phyloP scores from a whole-genome alignment of 1,140 invertebrate genomes.

The Sycophaga agraensis region DNA sequence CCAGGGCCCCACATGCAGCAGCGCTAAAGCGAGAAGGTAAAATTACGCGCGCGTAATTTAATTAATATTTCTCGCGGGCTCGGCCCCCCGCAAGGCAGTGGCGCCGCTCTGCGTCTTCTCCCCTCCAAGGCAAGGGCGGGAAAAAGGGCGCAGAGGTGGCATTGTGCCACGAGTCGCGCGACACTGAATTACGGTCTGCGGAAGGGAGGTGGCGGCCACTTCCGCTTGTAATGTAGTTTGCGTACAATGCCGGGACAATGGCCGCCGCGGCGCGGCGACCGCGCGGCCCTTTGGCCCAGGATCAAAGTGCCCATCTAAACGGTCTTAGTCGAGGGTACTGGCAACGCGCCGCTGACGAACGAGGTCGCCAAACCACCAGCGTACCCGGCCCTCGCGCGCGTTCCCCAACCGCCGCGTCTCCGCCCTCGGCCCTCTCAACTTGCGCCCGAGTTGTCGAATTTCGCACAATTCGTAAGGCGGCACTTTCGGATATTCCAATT shows the following conservation, averaged over 20 bases:
- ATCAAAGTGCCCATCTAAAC: conserved; percentile 50
- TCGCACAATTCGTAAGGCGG: no score
- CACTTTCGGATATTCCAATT: no score
- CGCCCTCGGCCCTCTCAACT: no score
- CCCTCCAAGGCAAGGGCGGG: background rate
- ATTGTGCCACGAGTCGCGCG: conserved; percentile 46
- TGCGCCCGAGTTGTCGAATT: no score
- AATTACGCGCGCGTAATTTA: background rate
- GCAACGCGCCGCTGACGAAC: no score
- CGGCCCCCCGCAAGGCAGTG: no score
- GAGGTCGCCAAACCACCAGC: no score
- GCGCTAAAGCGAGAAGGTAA: background rate
- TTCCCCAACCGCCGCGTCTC: no score
- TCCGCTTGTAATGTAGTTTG: conserved; percentile 59
- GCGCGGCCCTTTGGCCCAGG: conserved; percentile 37
- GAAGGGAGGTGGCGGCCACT: conserved; percentile 54
- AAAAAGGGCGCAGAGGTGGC: conserved; percentile 14
- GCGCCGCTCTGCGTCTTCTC: background rate
- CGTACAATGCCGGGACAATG: conserved; percentile 54
- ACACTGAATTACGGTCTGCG: conserved; percentile 56
- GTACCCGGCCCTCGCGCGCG: no score
- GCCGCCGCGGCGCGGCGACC: conserved; percentile 34
- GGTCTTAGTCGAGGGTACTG: no score
- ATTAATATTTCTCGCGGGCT: background rate
- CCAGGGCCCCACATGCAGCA: no score